A percentile compares a stretch with the other conserved stretches of the same genome.
Evolutionary conservation across 2,888 invertebrate species (phyloP).

Genomic region (Terebella lapidaria): DNA sequence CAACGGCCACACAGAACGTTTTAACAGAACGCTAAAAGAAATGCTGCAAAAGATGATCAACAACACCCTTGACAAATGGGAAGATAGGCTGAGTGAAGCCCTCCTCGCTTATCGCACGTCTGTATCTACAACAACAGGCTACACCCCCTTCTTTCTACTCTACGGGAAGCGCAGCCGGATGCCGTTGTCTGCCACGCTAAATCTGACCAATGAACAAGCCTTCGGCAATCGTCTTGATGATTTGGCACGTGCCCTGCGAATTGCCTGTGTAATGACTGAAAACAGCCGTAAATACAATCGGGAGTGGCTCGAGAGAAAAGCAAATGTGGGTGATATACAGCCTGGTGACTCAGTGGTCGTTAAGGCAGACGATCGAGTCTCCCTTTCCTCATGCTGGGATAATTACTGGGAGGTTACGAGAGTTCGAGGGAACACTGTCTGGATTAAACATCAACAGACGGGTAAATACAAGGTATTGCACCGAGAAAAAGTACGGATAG

Average conservation of each 20-base stretch:
- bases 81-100: constrained; percentile 4
- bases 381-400: too few relatives aligned
- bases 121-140: constrained; percentile 3
- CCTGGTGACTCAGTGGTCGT: constrained; percentile 1
- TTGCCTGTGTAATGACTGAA: constrained; percentile 1
- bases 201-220: background rate
- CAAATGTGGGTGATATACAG: background rate
- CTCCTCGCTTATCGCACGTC: constrained; percentile 6
- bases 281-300: background rate
- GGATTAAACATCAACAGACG: background rate
- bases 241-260: constrained; percentile 5
- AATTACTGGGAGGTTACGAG: constrained; percentile 1
- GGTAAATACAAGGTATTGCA: background rate
- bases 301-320: background rate
- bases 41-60: constrained; percentile 7
- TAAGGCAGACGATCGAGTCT: constrained; percentile 4
- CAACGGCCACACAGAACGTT: constrained; percentile 9
- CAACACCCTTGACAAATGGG: constrained; percentile 3
- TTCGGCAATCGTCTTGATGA: constrained; percentile 12
- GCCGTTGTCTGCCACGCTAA: constrained; percentile 3
- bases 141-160: constrained; percentile 9
- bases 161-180: constrained; percentile 4
- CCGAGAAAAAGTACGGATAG: constrained; percentile 5
- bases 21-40: constrained; percentile 9
- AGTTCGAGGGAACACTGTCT: background rate